Base-by-base conservation (phyloP, 2,113 vertebrate genomes). In the Orcinus orca region DNA sequence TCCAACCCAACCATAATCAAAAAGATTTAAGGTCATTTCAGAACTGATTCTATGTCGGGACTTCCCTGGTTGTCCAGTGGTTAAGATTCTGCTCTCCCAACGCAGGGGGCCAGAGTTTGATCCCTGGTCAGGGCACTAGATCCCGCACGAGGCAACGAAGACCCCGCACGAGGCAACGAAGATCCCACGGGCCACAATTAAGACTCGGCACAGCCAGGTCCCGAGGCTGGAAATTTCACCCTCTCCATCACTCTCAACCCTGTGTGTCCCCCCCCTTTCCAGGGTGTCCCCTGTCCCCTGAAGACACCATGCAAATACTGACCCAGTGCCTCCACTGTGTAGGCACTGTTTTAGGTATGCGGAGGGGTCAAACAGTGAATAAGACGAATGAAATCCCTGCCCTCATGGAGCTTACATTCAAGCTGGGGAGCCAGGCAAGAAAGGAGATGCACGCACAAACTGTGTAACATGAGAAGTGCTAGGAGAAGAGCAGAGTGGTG, bases 371-470 rank as follows among this genome's bases (percentile, higher is more conserved):
- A 14, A 23, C 58, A 8, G 68, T 5, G 36, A 83, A 12, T 23
- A 12, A 36, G 25, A 13, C 18, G 14, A 20, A 25, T 0, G 53
- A 67, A 33, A n/a, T 1, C 38, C 26, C 79, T 53, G 76, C 25
- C 65, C 11, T 18, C 11, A 0, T 1, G 23, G 76, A n/a, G 44
- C 50, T 74, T 2, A 8, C 2, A 1, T 33, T 23, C 68, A 20
- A 53, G 31, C 65, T 17, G 41, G 58, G 70, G 70, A 58, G 73
- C 15, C 17, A 23, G 68, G 85, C 80, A 36, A 63, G 38, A 13
- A 26, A 53, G 76, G 12, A 50, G 41, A 26, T 0, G 18, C 29
- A 2, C 0, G 12, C 9, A 14, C 3, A 11, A 33, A 55, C 0
- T 4, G 29, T 2, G 3, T 36, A 25, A 71, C 31, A 5, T 5